A percentile compares a stretch with the other conserved stretches of the same genome.
Evolutionary conservation across 2,797 vertebrate genomes (phyloP).

Genomic region (Myotis myotis): DNA sequence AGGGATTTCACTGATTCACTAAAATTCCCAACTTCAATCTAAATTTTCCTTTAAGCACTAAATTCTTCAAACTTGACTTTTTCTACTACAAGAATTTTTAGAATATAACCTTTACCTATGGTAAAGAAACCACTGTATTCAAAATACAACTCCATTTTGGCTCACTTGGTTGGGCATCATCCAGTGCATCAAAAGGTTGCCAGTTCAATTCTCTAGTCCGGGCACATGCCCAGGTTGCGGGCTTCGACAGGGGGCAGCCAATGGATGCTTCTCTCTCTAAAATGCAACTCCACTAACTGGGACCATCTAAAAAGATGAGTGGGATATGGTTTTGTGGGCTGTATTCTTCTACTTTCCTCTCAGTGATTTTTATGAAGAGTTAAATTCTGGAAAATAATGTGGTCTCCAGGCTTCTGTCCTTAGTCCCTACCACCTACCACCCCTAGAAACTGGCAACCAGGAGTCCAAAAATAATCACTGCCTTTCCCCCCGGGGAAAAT

Average conservation of each 20-base stretch:
- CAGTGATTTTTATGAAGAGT: background rate
- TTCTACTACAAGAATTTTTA: background rate
- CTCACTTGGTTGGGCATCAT: background rate
- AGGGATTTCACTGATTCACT: background rate
- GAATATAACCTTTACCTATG: background rate
- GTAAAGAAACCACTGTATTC: background rate
- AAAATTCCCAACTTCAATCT: background rate
- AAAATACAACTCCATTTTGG: background rate
- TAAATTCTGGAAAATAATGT: background rate
- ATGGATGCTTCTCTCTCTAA: background rate
- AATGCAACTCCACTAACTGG: background rate
- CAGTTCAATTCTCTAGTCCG: background rate
- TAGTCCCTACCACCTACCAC: background rate
- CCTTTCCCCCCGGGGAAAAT: background rate
- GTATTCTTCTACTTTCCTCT: background rate
- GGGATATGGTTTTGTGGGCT: background rate
- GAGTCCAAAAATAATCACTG: background rate
- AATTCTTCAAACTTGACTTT: slow-evolving; percentile 14
- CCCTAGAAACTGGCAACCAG: background rate
- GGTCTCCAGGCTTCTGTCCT: background rate
- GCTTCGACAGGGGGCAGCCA: background rate
- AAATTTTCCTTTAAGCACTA: background rate
- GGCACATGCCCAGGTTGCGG: no score
- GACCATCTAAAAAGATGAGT: background rate
- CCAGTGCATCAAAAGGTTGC: background rate